phyloP scores from a whole-genome alignment of 2,888 invertebrate genomes.

The Leptinotarsa rubiginosa region DNA sequence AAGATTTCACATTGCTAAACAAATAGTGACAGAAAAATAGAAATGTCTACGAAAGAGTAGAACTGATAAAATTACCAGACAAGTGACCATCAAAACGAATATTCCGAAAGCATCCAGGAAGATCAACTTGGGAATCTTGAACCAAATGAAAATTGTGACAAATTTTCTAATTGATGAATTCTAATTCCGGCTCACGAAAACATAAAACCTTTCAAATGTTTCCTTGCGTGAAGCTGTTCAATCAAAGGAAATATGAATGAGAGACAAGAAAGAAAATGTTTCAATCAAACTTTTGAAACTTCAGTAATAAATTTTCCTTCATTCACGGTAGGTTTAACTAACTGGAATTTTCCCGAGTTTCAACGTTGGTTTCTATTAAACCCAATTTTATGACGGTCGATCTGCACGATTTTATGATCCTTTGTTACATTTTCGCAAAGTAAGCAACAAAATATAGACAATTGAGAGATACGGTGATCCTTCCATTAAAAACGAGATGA shows the following conservation, averaged over 20 bases:
- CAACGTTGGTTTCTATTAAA: slow-evolving; percentile 14
- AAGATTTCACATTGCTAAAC: too few relatives aligned
- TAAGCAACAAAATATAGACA: slow-evolving; percentile 17
- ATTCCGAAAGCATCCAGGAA: too few relatives aligned
- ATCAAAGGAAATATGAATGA: slow-evolving; percentile 12
- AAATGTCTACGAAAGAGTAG: too few relatives aligned
- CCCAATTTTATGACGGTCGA: slow-evolving; percentile 7
- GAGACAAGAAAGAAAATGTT: slow-evolving; percentile 10
- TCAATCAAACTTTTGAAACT: slow-evolving; percentile 15
- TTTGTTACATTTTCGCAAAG: slow-evolving; percentile 13
- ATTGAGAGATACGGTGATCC: neutral
- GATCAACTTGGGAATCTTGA: too few relatives aligned
- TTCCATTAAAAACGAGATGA: slow-evolving; percentile 1
- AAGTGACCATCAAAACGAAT: too few relatives aligned
- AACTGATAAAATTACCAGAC: too few relatives aligned
- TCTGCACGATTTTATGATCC: slow-evolving; percentile 15
- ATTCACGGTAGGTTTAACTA: slow-evolving; percentile 7
- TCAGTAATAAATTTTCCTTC: slow-evolving; percentile 12
- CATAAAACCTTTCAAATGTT: neutral
- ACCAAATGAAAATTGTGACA: too few relatives aligned
- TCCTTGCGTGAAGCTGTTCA: slow-evolving; percentile 5
- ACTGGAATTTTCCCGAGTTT: slow-evolving; percentile 11
- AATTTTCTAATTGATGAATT: too few relatives aligned
- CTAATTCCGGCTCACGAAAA: too few relatives aligned
- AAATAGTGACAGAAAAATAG: too few relatives aligned